These are phyloP conservation scores for Aramus guarauna DNA, from an alignment of 2,113 vertebrate species.

Conservation along the genomic window DNA sequence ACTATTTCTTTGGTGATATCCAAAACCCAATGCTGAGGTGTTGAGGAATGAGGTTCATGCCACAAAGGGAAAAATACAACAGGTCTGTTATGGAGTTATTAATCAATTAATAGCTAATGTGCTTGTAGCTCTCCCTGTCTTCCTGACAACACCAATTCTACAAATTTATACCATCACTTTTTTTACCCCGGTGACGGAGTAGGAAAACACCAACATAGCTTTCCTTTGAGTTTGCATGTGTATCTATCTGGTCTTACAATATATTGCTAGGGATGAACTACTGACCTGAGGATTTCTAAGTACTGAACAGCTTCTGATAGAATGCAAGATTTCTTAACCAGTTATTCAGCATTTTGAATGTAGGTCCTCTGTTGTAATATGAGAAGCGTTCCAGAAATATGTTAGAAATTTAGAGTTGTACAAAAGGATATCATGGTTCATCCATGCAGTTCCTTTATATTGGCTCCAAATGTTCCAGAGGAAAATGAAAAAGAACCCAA, in stretches of 20 bases:
- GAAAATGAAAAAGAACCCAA: neutral
- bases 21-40: rapidly evolving
- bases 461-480: neutral
- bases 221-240: rapidly evolving
- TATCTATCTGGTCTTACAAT: neutral
- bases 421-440: neutral
- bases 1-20: neutral
- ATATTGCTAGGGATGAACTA: neutral
- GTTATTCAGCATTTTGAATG: neutral
- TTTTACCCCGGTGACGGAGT: neutral
- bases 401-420: neutral
- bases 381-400: neutral
- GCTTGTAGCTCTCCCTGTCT: neutral
- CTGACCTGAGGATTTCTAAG: neutral
- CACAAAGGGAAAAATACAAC: neutral
- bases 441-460: neutral
- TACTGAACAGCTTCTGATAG: neutral
- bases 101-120: neutral
- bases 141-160: neutral
- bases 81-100: neutral
- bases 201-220: neutral
- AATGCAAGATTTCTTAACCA: neutral
- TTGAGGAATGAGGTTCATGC: rapidly evolving
- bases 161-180: neutral
- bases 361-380: rapidly evolving